Evolutionary conservation across 1,140 invertebrate genomes (phyloP).

Genomic region (Muscidifurax raptorellus): DNA sequence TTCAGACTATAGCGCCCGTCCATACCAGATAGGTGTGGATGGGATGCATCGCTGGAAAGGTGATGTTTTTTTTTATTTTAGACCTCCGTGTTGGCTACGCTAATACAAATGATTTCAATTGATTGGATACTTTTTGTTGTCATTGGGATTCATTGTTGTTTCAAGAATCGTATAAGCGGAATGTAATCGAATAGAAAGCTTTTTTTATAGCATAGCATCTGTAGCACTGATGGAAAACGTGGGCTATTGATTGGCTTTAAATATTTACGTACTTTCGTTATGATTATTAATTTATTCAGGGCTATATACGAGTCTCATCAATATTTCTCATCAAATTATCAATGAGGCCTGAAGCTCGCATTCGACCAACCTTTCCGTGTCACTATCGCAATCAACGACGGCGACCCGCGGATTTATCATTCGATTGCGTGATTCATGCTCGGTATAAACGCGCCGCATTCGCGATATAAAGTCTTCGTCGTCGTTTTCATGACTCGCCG

Average conservation of each 20-base stretch:
- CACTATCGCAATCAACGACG: constrained; percentile 8
- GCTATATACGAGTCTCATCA: too few species aligned
- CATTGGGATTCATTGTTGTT: too few species aligned
- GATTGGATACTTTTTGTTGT: not conserved
- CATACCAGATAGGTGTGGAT: not conserved
- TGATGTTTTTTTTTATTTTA: not conserved
- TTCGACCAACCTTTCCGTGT: not conserved
- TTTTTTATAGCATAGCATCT: too few species aligned
- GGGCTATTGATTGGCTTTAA: too few species aligned
- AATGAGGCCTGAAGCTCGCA: too few species aligned
- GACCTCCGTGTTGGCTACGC: too few species aligned
- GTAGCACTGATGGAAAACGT: too few species aligned
- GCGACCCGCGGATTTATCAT: constrained; percentile 18
- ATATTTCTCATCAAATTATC: too few species aligned
- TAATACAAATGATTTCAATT: not conserved
- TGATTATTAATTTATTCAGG: too few species aligned
- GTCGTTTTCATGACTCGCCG: not conserved
- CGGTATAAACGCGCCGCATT: not conserved
- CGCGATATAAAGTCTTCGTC: not conserved
- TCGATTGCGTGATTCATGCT: constrained; percentile 45
- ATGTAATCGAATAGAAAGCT: too few species aligned
- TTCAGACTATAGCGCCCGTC: not conserved
- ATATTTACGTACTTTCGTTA: too few species aligned
- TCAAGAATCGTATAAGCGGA: too few species aligned
- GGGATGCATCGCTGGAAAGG: not conserved